A percentile compares a stretch with the other conserved stretches of the same genome.
phyloP scores from a whole-genome alignment of 2,113 vertebrate species.

The human (Homo sapiens) region GRCh38 chr1:6046501-6047000 shows the following conservation, averaged over 20 bases:
- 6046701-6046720: fast-evolving
- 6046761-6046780: neutral
- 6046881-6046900: neutral
- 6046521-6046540: neutral
- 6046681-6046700: fast-evolving
- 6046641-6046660: neutral
- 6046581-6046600: neutral
- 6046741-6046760: neutral
- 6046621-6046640: neutral
- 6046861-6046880: neutral
- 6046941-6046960: neutral
- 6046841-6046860: neutral
- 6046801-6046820: fast-evolving
- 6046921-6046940: neutral
- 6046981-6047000: neutral
- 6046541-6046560: neutral
- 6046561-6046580: neutral
- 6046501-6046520: fast-evolving
- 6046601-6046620: neutral
- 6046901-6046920: neutral
- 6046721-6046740: neutral
- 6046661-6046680: fast-evolving
- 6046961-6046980: neutral
- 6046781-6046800: neutral
- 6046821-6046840: neutral